A percentile compares a stretch with the other conserved stretches of the same genome.
phyloP scores from a whole-genome alignment of 2,113 vertebrate genomes.

The Cyphomyrus discorhynchus region DNA sequence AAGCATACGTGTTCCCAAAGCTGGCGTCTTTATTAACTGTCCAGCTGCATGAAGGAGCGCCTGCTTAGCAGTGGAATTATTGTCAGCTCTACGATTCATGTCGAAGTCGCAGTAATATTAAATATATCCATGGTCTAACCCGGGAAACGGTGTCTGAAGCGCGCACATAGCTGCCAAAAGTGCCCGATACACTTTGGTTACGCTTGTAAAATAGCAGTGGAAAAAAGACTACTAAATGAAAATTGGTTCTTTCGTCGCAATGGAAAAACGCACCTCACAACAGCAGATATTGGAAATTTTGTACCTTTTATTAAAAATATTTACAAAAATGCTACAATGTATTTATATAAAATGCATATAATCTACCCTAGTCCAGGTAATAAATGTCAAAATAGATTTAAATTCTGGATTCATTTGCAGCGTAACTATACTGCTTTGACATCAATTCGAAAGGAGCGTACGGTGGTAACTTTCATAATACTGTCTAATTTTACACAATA shows the following conservation, averaged over 20 bases:
- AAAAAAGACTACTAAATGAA: not conserved
- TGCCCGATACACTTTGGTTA: not conserved
- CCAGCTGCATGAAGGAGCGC: not conserved
- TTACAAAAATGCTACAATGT: conserved; percentile 70
- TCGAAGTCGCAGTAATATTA: not conserved
- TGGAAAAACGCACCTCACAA: not conserved
- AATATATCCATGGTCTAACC: not conserved
- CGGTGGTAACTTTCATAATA: conserved; percentile 56
- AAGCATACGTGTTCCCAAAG: not conserved
- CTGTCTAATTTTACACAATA: conserved; percentile 53
- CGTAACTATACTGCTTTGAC: conserved; percentile 56
- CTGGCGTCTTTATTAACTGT: not conserved
- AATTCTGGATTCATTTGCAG: conserved; percentile 53
- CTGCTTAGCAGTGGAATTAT: not conserved
- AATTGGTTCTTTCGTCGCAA: not conserved
- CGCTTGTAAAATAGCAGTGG: not conserved
- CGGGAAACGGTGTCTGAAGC: not conserved
- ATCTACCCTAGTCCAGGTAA: conserved; percentile 62
- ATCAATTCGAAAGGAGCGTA: conserved; percentile 56
- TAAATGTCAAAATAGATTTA: conserved; percentile 43
- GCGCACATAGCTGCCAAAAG: not conserved
- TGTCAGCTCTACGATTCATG: not conserved
- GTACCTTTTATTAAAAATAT: conserved; percentile 71
- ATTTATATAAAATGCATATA: conserved; percentile 71
- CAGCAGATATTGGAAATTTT: conserved; percentile 42